A percentile compares a stretch with the other conserved stretches of the same genome.
phyloP scores from a whole-genome alignment of 2,888 invertebrate genomes.

The Megaustenia siamemsis region DNA sequence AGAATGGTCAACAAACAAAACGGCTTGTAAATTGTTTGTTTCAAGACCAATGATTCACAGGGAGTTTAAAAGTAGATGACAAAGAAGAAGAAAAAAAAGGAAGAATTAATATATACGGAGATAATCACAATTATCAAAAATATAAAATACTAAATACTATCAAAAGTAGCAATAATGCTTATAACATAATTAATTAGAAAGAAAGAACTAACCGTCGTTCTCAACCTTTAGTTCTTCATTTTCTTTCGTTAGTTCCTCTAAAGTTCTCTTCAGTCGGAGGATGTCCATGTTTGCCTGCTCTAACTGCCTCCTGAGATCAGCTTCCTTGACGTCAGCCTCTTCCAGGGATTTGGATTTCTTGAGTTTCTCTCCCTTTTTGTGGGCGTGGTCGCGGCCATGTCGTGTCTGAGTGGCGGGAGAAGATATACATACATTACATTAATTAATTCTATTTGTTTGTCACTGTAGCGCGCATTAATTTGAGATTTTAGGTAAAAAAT shows the following conservation, averaged over 20 bases:
- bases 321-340: conserved; percentile 59
- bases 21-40: too few species aligned
- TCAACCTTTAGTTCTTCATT: conserved; percentile 88
- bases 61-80: too few species aligned
- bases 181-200: neutral
- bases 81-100: too few species aligned
- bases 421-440: too few species aligned
- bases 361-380: conserved; percentile 56
- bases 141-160: too few species aligned
- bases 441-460: too few species aligned
- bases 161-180: neutral
- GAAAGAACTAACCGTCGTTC: conserved; percentile 86
- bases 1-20: too few species aligned
- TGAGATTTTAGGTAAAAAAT: too few species aligned
- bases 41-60: too few species aligned
- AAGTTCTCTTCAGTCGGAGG: conserved; percentile 18
- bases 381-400: conserved; percentile 55
- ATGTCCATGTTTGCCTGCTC: conserved; percentile 82
- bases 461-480: too few species aligned
- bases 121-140: too few species aligned
- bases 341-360: conserved; percentile 79
- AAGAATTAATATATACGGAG: too few species aligned
- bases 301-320: conserved; percentile 87
- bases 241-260: conserved; percentile 84
- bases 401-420: conserved; percentile 21